These are phyloP conservation scores for Acrobeloides nanus DNA, from an alignment of 2,888 invertebrate species.

Conservation along the genomic window DNA sequence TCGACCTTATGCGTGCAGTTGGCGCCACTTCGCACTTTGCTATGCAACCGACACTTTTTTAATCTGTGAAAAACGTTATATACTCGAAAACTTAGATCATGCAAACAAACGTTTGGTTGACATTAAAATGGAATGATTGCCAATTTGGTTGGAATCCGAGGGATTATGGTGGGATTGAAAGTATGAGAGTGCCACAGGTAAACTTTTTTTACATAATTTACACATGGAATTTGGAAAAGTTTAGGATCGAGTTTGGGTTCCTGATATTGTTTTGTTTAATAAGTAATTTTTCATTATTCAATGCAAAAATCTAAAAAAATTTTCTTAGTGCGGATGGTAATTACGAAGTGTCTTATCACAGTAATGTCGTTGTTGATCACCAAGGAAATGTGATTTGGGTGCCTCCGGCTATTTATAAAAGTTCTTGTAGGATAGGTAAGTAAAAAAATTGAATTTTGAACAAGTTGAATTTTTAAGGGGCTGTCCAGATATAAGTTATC, in stretches of 20 bases:
- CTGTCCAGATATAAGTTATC: too few species aligned
- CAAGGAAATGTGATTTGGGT: slow-evolving; percentile 77
- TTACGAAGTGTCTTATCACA: slow-evolving; percentile 97
- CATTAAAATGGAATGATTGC: slow-evolving; percentile 52
- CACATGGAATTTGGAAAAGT: too few species aligned
- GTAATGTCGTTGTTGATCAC: slow-evolving; percentile 94
- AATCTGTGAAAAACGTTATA: too few species aligned
- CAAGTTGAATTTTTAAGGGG: too few species aligned
- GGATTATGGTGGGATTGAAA: slow-evolving; percentile 56
- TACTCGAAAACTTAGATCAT: slow-evolving; percentile 54
- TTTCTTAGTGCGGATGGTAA: slow-evolving; percentile 87
- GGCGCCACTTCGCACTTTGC: too few species aligned
- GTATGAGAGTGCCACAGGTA: slow-evolving; percentile 53
- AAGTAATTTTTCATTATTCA: slow-evolving; percentile 59
- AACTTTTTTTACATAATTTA: background rate
- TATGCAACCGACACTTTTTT: too few species aligned
- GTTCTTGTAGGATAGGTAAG: slow-evolving; percentile 97
- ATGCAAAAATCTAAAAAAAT: background rate
- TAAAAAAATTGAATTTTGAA: too few species aligned
- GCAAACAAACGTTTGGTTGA: slow-evolving; percentile 55
- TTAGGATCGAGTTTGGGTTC: slow-evolving; percentile 57
- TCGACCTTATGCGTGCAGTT: too few species aligned
- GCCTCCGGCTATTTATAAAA: slow-evolving; percentile 97
- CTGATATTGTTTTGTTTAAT: slow-evolving; percentile 55
- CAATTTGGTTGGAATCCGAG: slow-evolving; percentile 57